Evolutionary conservation across 2,113 vertebrate genomes (phyloP).

Genomic region (Garra rufa): DNA sequence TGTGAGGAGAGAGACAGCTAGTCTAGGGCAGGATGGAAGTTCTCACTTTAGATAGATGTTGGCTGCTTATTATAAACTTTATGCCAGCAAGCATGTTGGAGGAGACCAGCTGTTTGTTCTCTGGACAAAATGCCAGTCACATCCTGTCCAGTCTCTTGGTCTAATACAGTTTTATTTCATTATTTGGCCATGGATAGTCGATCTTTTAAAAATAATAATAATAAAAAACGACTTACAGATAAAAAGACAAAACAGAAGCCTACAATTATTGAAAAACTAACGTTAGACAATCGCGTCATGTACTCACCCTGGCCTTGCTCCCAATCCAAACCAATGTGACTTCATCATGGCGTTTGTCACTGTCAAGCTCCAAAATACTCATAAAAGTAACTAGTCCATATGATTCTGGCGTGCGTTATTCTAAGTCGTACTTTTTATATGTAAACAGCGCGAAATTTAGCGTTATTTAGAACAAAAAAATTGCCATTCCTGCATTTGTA

Average conservation of each 20-base stretch:
- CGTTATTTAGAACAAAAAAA: not conserved
- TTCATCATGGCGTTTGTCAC: not conserved
- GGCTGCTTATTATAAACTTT: constrained; percentile 65
- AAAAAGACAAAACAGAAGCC: not conserved
- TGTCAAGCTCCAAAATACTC: not conserved
- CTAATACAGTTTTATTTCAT: not conserved
- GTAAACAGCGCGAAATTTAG: not conserved
- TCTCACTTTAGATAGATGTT: constrained; percentile 69
- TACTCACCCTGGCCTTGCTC: not conserved
- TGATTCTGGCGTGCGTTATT: not conserved
- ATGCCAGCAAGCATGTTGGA: not conserved
- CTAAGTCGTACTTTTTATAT: not conserved
- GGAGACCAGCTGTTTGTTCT: constrained; percentile 67
- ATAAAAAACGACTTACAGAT: not conserved
- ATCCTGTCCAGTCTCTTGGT: not conserved
- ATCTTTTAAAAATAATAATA: not conserved
- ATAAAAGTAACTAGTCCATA: not conserved
- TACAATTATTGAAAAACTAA: not conserved
- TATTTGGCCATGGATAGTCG: not conserved
- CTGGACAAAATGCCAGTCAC: constrained; percentile 36
- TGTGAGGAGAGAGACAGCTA: not conserved
- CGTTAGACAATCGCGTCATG: not conserved
- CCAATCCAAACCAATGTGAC: not conserved
- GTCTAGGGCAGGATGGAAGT: constrained; percentile 55
- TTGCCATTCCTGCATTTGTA: not conserved